phyloP scores from a whole-genome alignment of 2,888 invertebrate genomes.

The Pterobdella sp. region DNA sequence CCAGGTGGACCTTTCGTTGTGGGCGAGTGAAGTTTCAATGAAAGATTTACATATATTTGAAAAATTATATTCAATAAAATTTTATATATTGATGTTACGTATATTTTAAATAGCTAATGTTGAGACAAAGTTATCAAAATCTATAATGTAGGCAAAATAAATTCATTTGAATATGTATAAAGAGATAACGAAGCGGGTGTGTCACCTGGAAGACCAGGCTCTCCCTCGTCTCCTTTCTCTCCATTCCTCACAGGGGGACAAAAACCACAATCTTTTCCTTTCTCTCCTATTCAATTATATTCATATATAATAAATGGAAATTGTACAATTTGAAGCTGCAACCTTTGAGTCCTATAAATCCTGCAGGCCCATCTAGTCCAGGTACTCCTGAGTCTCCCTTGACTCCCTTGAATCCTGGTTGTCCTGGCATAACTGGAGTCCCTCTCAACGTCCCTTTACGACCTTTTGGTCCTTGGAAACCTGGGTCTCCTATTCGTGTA shows the following conservation, averaged over 20 bases:
- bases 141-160: too few relatives aligned
- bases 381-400: conserved; percentile 29
- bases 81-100: too few relatives aligned
- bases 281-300: conserved; percentile 8
- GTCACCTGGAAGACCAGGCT: conserved; percentile 26
- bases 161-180: too few relatives aligned
- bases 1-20: conserved; percentile 33
- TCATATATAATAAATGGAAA: conserved; percentile 15
- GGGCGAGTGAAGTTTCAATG: too few relatives aligned
- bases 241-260: conserved; percentile 33
- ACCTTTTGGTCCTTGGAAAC: conserved; percentile 3
- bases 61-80: too few relatives aligned
- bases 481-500: conserved; percentile 1
- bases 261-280: conserved; percentile 39
- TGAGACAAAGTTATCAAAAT: too few relatives aligned
- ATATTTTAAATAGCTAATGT: too few relatives aligned
- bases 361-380: conserved; percentile 2
- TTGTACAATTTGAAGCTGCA: not conserved
- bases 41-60: too few relatives aligned
- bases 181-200: too few relatives aligned
- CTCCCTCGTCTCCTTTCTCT: conserved; percentile 18
- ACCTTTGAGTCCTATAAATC: conserved; percentile 18
- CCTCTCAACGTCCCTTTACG: conserved; percentile 22
- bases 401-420: conserved; percentile 31
- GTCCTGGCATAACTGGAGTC: conserved; percentile 31